These are phyloP conservation scores for Glyphotaelius pellucidus DNA, from an alignment of 2,888 invertebrate species.

Conservation along the genomic window DNA sequence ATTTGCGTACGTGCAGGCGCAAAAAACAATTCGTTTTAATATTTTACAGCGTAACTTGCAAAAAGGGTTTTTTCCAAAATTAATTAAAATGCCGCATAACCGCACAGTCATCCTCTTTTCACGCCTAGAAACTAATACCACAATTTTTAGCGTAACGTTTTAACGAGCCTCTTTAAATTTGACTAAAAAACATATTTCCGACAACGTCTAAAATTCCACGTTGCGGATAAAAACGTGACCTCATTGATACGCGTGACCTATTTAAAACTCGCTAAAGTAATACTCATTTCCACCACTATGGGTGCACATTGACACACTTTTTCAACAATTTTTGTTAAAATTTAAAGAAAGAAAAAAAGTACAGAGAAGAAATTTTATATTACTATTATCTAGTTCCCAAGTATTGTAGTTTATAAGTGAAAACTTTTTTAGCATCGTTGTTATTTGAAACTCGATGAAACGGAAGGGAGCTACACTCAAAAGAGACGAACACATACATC, in stretches of 20 bases:
- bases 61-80: background rate
- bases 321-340: background rate
- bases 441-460: too few relatives aligned
- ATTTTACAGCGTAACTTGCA: too few relatives aligned
- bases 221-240: background rate
- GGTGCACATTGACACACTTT: background rate
- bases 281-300: background rate
- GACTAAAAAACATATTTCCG: background rate
- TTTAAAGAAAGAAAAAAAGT: too few relatives aligned
- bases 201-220: background rate
- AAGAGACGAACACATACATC: too few relatives aligned
- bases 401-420: too few relatives aligned
- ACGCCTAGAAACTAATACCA: background rate
- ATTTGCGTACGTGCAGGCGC: too few relatives aligned
- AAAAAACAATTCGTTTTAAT: too few relatives aligned
- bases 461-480: too few relatives aligned
- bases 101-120: background rate
- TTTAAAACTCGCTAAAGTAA: background rate
- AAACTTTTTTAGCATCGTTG: too few relatives aligned
- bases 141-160: background rate
- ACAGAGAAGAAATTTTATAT: too few relatives aligned
- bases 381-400: too few relatives aligned
- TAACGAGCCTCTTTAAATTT: background rate
- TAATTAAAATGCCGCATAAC: background rate
- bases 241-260: background rate